Base-by-base conservation (phyloP, 2,797 vertebrate genomes). In the Simalia tracyae region DNA sequence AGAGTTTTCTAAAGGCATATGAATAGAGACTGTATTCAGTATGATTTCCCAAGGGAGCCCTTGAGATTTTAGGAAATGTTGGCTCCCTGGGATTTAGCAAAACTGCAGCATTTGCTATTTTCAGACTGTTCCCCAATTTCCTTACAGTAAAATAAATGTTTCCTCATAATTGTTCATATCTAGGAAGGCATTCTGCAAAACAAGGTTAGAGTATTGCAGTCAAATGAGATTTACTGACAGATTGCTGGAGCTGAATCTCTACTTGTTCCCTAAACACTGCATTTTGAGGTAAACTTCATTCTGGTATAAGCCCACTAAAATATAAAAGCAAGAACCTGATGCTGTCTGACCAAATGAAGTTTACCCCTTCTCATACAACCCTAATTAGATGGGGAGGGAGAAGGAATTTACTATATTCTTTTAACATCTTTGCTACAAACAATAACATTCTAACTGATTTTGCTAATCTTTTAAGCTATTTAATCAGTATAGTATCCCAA, bases 51-150 rank as follows among this genome's bases (percentile, higher is more conserved):
- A 60, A 90, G 36, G 31, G n/a, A 42, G 66, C 1, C 57, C 7
- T 46, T 84, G 14, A 50, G 24, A 61, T 28, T 60, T 61, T 72
- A 81, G 12, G 36, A 81, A 56, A 36, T 57, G 42, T n/a, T 68
- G 63, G 15, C 63, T 88, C 54, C 87, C 46, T n/a, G 46, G 36
- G 26, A 26, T 54, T 50, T 10, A 81, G 76, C 76, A 81, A 81
- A 86, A 54, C 50, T 57, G 28, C 15, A 86, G 84, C 84, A 86
- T 86, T 59, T 86, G 15, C 60, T 88, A 50, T 46, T 88, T 46
- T 14, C 87, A 88, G 87, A 88, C 36, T 88, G 63, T 64, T 64
- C 87, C 42, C 60, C 12, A 60, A 86, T 86, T 86, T 86, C 86
- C 60, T 31, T 61, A 46, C 24, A 46, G 14, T 88, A 9, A 88